phyloP scores from a whole-genome alignment of 2,888 invertebrate genomes.

The Epistrophe eligans region DNA sequence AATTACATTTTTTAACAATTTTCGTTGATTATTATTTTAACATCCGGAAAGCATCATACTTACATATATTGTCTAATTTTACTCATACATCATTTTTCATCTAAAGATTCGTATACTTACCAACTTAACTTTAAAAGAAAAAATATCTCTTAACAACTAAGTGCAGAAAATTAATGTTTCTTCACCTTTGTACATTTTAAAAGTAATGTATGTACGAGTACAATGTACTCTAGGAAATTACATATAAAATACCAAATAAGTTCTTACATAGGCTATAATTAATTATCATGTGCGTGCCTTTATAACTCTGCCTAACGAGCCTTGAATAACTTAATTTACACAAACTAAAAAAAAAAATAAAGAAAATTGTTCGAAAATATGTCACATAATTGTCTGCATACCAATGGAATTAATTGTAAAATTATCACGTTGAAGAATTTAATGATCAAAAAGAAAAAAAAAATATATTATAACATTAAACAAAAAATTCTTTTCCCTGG shows the following conservation, averaged over 20 bases:
- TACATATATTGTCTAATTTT: too few relatives aligned
- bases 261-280: constrained; percentile 16
- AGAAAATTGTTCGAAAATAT: constrained; percentile 14
- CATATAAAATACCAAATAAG: background rate
- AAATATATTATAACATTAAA: background rate
- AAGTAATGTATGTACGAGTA: background rate
- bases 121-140: background rate
- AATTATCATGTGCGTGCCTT: constrained; percentile 15
- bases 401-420: constrained; percentile 21
- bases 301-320: constrained; percentile 46
- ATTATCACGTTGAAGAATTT: constrained; percentile 30
- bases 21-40: too few relatives aligned
- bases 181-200: background rate
- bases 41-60: too few relatives aligned
- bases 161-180: constrained; percentile 44
- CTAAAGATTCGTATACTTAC: too few relatives aligned
- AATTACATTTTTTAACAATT: too few relatives aligned
- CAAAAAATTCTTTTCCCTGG: constrained; percentile 9
- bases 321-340: constrained; percentile 62
- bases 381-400: constrained; percentile 40
- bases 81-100: too few relatives aligned
- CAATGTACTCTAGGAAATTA: background rate
- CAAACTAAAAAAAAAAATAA: background rate
- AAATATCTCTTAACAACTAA: constrained; percentile 41
- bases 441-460: constrained; percentile 4